Percentiles rank a stretch among this genome's conserved stretches.
Evolutionary conservation across 2,888 invertebrate genomes (phyloP).

Genomic region (Tetheella fluctuosa): DNA sequence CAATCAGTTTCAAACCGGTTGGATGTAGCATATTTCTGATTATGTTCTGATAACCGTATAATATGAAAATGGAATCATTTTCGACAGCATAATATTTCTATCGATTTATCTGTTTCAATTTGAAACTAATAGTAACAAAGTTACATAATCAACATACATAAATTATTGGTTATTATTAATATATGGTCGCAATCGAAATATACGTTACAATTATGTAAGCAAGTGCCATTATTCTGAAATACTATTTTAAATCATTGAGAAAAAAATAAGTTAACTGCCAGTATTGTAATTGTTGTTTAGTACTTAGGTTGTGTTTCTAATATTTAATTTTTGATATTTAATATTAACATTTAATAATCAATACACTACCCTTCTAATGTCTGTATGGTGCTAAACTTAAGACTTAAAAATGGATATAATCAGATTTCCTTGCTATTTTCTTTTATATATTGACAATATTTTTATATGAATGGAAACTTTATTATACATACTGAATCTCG

Average conservation of each 20-base stretch:
- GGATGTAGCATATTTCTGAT: no score
- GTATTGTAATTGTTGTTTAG: constrained; percentile 69
- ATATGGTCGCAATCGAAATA: not conserved
- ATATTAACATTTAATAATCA: constrained; percentile 14
- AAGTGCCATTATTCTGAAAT: constrained; percentile 27
- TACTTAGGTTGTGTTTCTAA: constrained; percentile 65
- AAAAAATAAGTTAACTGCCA: constrained; percentile 57
- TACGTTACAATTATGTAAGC: constrained; percentile 12
- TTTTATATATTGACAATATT: not conserved
- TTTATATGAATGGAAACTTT: not conserved
- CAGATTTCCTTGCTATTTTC: not conserved
- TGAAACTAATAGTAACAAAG: no score
- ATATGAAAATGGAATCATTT: no score
- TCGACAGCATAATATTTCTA: no score
- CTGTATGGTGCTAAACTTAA: constrained; percentile 42
- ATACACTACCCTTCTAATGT: constrained; percentile 7
- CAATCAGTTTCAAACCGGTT: no score
- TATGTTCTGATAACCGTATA: no score
- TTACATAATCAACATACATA: no score
- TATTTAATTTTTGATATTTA: constrained; percentile 31
- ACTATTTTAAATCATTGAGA: not conserved
- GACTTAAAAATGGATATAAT: constrained; percentile 17
- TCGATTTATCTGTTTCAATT: no score
- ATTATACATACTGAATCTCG: constrained; percentile 9
- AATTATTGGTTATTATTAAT: no score